Conservation (phyloP, 2,113 vertebrate species). For the Lagopus leucura region DNA sequence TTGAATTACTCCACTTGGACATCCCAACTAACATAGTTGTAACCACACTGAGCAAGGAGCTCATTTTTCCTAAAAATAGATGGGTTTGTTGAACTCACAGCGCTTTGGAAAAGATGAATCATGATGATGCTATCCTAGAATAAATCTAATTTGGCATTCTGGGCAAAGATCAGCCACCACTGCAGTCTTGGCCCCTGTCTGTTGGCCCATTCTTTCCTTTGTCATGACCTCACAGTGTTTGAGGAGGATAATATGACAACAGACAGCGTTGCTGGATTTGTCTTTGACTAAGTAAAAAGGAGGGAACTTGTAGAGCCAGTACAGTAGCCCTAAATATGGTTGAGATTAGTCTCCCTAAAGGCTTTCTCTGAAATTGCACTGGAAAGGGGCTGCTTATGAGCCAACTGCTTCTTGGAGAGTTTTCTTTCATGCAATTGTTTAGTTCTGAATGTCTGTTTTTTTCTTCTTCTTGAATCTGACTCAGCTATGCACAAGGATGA, state of each 20-base stretch:
- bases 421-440: constrained; percentile 7
- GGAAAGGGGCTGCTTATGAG: neutral
- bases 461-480: constrained; percentile 9
- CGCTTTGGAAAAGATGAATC: neutral
- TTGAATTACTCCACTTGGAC: neutral
- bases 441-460: neutral
- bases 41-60: neutral
- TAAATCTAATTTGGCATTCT: neutral
- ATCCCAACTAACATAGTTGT: neutral
- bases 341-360: neutral
- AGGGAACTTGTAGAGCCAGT: neutral
- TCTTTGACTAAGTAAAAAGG: neutral
- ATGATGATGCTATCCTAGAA: neutral
- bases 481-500: neutral
- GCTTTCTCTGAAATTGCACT: neutral
- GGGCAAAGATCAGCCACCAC: neutral
- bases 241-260: neutral
- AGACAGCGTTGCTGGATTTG: neutral
- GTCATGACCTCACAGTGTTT: neutral
- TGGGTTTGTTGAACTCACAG: neutral
- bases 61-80: neutral
- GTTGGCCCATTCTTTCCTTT: neutral
- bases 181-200: neutral
- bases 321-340: neutral
- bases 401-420: neutral